phyloP scores from a whole-genome alignment of 2,113 vertebrate species.

The Cavia porcellus region DNA sequence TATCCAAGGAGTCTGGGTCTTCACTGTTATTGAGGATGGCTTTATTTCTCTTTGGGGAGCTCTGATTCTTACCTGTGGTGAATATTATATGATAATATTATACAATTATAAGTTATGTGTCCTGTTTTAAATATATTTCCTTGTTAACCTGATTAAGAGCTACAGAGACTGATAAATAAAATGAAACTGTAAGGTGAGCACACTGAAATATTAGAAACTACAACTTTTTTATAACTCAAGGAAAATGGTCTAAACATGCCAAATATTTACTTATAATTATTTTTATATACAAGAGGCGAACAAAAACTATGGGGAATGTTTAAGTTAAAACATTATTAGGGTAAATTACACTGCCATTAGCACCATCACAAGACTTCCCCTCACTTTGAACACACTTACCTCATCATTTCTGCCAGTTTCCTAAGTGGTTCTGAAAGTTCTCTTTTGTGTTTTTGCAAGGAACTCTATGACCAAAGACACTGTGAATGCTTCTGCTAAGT shows the following conservation, averaged over 20 bases:
- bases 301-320: background rate
- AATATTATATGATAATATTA: background rate
- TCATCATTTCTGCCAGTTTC: background rate
- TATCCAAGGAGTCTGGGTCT: background rate
- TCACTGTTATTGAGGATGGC: background rate
- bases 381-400: background rate
- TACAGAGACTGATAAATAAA: background rate
- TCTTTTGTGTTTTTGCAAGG: background rate
- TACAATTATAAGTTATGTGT: background rate
- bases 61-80: background rate
- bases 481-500: background rate
- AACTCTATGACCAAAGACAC: background rate
- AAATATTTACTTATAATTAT: background rate
- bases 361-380: background rate
- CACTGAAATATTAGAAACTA: background rate
- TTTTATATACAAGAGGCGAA: background rate
- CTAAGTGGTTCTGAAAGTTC: background rate
- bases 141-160: background rate
- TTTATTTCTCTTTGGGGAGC: no score
- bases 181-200: background rate
- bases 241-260: background rate
- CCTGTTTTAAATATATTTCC: background rate
- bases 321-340: background rate
- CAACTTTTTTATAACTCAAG: background rate
- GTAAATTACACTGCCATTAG: background rate